A percentile compares a stretch with the other conserved stretches of the same genome.
Conservation (phyloP, 2,888 invertebrate genomes). For the Rhaphigaster nebulosa region DNA sequence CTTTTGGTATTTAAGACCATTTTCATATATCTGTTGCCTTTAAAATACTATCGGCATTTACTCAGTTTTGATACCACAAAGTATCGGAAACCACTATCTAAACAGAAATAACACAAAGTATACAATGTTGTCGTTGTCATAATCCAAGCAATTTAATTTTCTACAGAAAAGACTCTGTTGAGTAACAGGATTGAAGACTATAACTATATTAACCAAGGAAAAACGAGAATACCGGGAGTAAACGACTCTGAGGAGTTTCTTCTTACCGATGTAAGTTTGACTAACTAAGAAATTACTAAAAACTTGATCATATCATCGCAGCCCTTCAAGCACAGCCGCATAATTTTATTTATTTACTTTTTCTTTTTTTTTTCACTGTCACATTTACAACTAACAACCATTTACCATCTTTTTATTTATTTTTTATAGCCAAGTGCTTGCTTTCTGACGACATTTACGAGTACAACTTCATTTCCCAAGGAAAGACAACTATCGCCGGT, state of each 20-base stretch:
- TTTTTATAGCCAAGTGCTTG: conserved; percentile 71
- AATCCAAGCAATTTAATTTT: conserved; percentile 61
- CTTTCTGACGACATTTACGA: conserved; percentile 91
- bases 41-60: not conserved
- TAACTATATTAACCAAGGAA: conserved; percentile 90
- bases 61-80: not conserved
- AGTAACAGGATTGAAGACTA: conserved; percentile 77
- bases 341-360: conserved; percentile 30
- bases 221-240: conserved; percentile 93
- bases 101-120: conserved; percentile 41
- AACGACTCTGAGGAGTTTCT: conserved; percentile 93
- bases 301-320: conserved; percentile 6
- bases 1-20: not conserved
- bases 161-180: conserved; percentile 63
- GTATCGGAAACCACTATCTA: conserved; percentile 21
- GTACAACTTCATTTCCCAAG: conserved; percentile 96
- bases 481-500: conserved; percentile 94
- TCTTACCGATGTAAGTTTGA: conserved; percentile 85
- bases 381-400: not conserved
- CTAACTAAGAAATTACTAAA: conserved; percentile 25
- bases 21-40: not conserved
- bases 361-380: not conserved
- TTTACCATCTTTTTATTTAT: not conserved
- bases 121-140: conserved; percentile 59
- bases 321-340: conserved; percentile 15